phyloP scores from a whole-genome alignment of 2,797 vertebrate species.

The Choloepus didactylus region DNA sequence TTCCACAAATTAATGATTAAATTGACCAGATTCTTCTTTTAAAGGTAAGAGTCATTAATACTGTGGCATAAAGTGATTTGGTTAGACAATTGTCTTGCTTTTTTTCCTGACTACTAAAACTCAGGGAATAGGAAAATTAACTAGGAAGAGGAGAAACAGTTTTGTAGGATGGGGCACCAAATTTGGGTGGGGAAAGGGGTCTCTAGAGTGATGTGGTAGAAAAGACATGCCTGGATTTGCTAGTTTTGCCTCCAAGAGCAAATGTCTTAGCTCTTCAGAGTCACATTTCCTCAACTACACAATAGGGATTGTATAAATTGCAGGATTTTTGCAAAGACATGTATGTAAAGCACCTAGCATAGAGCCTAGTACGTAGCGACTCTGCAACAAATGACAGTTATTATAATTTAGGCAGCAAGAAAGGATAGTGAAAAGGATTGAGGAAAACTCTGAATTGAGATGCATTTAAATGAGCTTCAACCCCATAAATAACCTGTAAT shows the following conservation, averaged over 20 bases:
- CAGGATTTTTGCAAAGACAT: not conserved
- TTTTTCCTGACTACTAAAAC: constrained; percentile 54
- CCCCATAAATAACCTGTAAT: not conserved
- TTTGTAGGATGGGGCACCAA: not conserved
- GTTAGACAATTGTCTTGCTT: not conserved
- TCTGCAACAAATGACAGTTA: not conserved
- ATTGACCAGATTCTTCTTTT: constrained; percentile 51
- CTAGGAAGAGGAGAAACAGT: not conserved
- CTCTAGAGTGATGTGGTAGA: not conserved
- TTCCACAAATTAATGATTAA: constrained; percentile 39
- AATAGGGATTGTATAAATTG: not conserved
- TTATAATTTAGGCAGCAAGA: constrained; percentile 13
- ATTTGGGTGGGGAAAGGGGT: not conserved
- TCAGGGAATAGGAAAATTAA: not conserved
- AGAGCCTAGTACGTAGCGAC: not conserved
- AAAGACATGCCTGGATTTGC: not conserved
- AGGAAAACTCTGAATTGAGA: not conserved
- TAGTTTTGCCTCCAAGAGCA: constrained; percentile 1
- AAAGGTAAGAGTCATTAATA: constrained; percentile 8
- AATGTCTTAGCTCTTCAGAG: constrained; percentile 44
- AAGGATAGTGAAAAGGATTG: not conserved
- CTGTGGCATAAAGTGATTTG: constrained; percentile 33
- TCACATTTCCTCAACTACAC: constrained; percentile 6
- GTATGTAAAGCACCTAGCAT: not conserved
- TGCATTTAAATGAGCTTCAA: constrained; percentile 1